Conservation (phyloP, 2,113 vertebrate species). For the Australoheros scitulus region DNA sequence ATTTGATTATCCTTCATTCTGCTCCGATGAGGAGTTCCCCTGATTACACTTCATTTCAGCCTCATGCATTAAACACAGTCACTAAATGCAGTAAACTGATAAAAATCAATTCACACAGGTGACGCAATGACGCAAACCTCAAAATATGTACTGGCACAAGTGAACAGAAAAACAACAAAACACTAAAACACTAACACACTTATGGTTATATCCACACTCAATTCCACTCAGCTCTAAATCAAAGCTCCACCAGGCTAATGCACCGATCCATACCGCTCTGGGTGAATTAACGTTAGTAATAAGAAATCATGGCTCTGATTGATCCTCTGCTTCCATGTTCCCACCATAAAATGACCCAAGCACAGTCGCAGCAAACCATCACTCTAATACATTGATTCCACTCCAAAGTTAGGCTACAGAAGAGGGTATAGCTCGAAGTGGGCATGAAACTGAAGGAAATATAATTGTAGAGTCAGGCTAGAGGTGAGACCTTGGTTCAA, state of each 20-base stretch:
- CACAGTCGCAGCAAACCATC: slow-evolving; percentile 89
- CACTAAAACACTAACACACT: slow-evolving; percentile 5
- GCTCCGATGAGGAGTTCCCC: neutral
- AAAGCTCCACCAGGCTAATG: slow-evolving; percentile 83
- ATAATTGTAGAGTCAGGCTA: slow-evolving; percentile 1
- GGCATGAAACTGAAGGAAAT: slow-evolving; percentile 10
- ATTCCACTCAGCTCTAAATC: slow-evolving; percentile 73
- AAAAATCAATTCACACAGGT: neutral
- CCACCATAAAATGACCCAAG: slow-evolving; percentile 92
- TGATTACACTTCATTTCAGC: neutral
- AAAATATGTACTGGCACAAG: neutral
- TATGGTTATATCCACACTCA: slow-evolving; percentile 39
- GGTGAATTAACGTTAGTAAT: slow-evolving; percentile 99
- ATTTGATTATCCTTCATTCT: neutral
- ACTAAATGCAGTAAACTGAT: neutral
- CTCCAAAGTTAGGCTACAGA: slow-evolving; percentile 47
- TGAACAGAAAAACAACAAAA: neutral
- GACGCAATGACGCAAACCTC: neutral
- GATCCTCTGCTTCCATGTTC: slow-evolving; percentile 92
- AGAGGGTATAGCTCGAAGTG: slow-evolving; percentile 10
- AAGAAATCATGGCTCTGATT: slow-evolving; percentile 98
- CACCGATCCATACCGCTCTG: slow-evolving; percentile 91
- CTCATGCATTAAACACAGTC: neutral
- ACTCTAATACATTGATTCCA: slow-evolving; percentile 92
- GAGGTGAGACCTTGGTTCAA: neutral